Evolutionary conservation across 2,888 invertebrate species (phyloP), one percentile per base, ranked within the genome.

Genomic region (Agrenia bidenticulata): DNA sequence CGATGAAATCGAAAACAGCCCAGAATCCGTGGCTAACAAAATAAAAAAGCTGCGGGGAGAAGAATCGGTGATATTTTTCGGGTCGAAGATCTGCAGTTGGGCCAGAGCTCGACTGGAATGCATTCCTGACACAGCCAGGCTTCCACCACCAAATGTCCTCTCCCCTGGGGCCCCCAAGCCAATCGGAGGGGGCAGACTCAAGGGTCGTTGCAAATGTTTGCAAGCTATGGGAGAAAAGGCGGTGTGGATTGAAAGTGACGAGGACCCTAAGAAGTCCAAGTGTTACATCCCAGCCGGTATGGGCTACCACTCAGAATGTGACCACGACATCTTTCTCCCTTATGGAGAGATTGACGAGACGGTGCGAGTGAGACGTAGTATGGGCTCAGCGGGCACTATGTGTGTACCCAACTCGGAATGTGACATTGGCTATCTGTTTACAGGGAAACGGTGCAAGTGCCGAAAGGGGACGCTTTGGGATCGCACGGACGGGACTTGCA

Each of bases 341-440:
- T 51, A 51, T 24, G 51, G 51, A 7, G 51, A 51, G 51, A 51
- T 51, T 19, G 21, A 23, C 7, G 51, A 51, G 7, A 23, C 51
- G 13, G 5, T 7, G 7, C 13, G 13, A 15, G 24, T 21, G 11
- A 2, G 11, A 4, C 13, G 24, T 19, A 21, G 2, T 23, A 7
- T 19, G 5, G 13, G 5, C 7, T 15, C 21, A 23, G 51, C 51
- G 2, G 21, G 17, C 2, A 13, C 2, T 15, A 15, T 24, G 21
- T 51, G 51, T 51, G 24, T 24, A 4, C 23, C 21, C 2, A 51
- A 51, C 15, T 19, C 51, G 19, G 24, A 51, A 2, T 51, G 51
- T 24, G 13, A 13, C 5, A 51, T 24, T 7, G 51, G 51, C 5
- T 51, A 51, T 23, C 13, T 15, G 23, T 51, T 23, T 23, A 51